Evolutionary conservation across 2,797 vertebrate species (phyloP).

Genomic region (Garrulus glandarius): DNA sequence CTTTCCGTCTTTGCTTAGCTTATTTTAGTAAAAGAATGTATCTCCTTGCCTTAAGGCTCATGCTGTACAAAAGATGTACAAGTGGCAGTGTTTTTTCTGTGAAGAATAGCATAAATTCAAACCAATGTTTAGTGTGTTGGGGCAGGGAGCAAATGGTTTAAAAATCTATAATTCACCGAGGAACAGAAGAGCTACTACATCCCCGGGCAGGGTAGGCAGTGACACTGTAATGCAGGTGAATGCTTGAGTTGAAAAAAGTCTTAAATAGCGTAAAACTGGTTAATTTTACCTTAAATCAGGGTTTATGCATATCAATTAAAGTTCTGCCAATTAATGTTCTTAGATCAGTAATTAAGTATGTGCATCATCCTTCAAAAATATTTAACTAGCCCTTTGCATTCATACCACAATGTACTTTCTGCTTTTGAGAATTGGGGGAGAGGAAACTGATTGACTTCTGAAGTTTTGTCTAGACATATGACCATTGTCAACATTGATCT

Average conservation of each 20-base stretch:
- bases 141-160: neutral
- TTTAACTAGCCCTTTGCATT: neutral
- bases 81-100: neutral
- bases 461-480: neutral
- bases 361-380: neutral
- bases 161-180: neutral
- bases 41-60: neutral
- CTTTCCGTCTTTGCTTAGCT: neutral
- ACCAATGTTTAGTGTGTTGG: neutral
- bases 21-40: neutral
- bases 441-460: accelerated
- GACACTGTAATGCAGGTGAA: neutral
- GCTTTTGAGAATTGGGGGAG: neutral
- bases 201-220: neutral
- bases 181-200: neutral
- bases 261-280: neutral
- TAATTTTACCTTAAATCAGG: neutral
- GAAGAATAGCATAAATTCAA: neutral
- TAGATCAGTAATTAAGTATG: neutral
- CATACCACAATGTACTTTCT: neutral
- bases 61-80: neutral
- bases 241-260: neutral
- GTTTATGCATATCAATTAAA: neutral
- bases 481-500: neutral
- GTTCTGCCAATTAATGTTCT: neutral